Percentiles rank a stretch among this genome's conserved stretches.
Evolutionary conservation across 1,140 invertebrate genomes (phyloP).

Genomic region (Lasioglossum albipes): DNA sequence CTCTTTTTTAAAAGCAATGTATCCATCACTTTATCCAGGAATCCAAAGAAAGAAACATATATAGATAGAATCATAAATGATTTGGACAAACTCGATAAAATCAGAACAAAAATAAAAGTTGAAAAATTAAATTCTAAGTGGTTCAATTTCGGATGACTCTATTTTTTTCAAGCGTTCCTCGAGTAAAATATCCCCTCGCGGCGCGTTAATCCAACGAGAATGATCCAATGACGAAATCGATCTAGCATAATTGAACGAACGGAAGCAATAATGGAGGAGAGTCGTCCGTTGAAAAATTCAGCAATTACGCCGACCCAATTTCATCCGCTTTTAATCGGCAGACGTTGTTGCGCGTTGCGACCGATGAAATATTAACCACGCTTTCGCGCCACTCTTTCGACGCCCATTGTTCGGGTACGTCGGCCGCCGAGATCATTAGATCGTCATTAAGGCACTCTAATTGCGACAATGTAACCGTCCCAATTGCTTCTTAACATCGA

Average conservation of each 20-base stretch:
- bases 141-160: too few relatives aligned
- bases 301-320: conserved; percentile 30
- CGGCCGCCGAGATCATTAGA: conserved; percentile 29
- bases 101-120: too few relatives aligned
- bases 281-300: conserved; percentile 14
- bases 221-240: too few relatives aligned
- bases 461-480: conserved; percentile 44
- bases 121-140: too few relatives aligned
- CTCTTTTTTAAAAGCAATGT: too few relatives aligned
- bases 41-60: too few relatives aligned
- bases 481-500: conserved; percentile 51
- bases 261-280: neutral
- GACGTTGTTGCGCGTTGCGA: conserved; percentile 23
- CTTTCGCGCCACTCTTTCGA: conserved; percentile 12
- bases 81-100: too few relatives aligned
- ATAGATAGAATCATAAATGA: too few relatives aligned
- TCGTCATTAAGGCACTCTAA: conserved; percentile 35
- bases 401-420: neutral
- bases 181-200: too few relatives aligned
- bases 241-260: conserved; percentile 21
- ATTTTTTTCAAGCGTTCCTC: too few relatives aligned
- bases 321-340: conserved; percentile 27
- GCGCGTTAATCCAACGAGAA: too few relatives aligned
- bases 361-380: conserved; percentile 37
- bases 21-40: too few relatives aligned